Percentiles rank a stretch among this genome's conserved stretches.
Conservation (phyloP, 2,113 vertebrate genomes). For the Mobula birostris region DNA sequence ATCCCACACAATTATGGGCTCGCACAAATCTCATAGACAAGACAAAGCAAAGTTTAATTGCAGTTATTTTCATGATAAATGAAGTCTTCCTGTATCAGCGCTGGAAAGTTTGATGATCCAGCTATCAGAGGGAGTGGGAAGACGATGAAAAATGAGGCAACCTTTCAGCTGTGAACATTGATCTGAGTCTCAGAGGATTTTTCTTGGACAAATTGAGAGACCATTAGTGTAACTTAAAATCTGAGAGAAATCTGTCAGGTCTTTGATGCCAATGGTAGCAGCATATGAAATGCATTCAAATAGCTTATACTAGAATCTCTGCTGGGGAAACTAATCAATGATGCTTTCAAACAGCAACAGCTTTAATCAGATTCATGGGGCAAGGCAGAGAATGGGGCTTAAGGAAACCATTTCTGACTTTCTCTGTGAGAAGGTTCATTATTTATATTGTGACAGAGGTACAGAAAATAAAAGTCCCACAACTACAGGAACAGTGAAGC, state of each 20-base stretch:
- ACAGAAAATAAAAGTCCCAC: neutral
- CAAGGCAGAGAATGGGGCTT: conserved; percentile 10
- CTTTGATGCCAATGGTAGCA: conserved; percentile 45
- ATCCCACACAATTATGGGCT: conserved; percentile 50
- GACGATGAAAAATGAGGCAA: conserved; percentile 51
- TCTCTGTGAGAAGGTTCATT: neutral
- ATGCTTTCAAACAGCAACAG: neutral
- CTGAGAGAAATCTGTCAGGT: conserved; percentile 50
- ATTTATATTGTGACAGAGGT: neutral
- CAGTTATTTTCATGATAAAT: conserved; percentile 54
- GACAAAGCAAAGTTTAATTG: conserved; percentile 59
- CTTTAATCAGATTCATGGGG: conserved; percentile 27
- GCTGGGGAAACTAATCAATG: conserved; percentile 24
- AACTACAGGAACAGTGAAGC: neutral
- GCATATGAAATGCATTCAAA: conserved; percentile 42
- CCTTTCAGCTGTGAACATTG: conserved; percentile 52
- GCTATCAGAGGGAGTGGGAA: conserved; percentile 47
- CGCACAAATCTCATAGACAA: conserved; percentile 49
- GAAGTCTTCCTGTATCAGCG: conserved; percentile 48
- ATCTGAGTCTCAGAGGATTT: conserved; percentile 43
- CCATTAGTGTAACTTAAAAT: conserved; percentile 50
- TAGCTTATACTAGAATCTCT: neutral
- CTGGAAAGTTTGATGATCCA: conserved; percentile 53
- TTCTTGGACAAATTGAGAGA: conserved; percentile 52
- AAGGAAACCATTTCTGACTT: neutral